Evolutionary conservation across 2,888 invertebrate species (phyloP).

Genomic region (Macrosoma leucophasiata): DNA sequence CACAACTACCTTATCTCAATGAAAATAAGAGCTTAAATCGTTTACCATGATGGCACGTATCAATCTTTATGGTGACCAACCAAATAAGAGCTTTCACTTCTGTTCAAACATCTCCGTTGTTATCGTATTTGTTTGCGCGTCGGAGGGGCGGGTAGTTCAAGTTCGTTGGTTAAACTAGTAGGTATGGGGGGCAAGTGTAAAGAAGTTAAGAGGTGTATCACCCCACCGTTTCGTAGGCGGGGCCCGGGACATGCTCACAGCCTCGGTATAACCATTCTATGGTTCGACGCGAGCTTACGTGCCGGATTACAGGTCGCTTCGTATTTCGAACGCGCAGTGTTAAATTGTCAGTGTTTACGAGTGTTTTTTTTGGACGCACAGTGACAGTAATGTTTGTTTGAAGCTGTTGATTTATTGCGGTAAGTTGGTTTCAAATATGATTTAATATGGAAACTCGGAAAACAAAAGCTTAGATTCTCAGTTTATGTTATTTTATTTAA

Average conservation of each 20-base stretch:
- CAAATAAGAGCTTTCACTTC: conserved; percentile 34
- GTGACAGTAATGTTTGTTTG: too few species aligned
- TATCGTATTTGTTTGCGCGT: conserved; percentile 5
- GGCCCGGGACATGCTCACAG: conserved; percentile 46
- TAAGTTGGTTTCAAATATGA: too few species aligned
- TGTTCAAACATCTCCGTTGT: conserved; percentile 11
- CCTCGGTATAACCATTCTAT: conserved; percentile 61
- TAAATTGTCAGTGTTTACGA: conserved; percentile 24
- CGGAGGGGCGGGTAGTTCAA: conserved; percentile 38
- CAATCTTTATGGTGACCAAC: conserved; percentile 35
- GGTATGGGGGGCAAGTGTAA: conserved; percentile 67
- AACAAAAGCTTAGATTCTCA: too few species aligned
- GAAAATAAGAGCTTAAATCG: conserved; percentile 12
- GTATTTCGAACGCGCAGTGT: conserved; percentile 38
- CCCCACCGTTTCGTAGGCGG: conserved; percentile 59
- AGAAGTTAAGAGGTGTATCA: conserved; percentile 70
- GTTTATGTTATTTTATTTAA: too few species aligned
- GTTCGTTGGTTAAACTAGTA: conserved; percentile 52
- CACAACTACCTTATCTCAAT: conserved; percentile 26
- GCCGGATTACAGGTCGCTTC: conserved; percentile 25
- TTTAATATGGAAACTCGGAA: too few species aligned
- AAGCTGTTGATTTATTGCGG: too few species aligned
- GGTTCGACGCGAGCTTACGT: conserved; percentile 61
- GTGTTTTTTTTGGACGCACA: too few species aligned
- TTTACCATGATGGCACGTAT: conserved; percentile 26